Base-by-base conservation (phyloP, 2,113 vertebrate genomes). In the Nesogale talazaci region DNA sequence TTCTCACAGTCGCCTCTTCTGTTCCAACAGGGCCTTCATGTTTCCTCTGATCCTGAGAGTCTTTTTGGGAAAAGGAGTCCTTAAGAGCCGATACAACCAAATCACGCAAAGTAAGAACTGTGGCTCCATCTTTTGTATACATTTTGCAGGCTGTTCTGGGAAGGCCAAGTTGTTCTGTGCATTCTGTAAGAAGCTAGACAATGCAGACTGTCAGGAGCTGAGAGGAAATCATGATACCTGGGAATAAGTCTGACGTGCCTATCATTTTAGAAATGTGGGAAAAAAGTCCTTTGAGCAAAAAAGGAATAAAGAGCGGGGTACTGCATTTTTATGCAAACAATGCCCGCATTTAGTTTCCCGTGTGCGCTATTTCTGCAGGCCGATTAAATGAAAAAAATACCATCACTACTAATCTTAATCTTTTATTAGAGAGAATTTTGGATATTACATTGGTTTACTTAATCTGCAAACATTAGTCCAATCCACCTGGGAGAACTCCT, bases 171-270 rank as follows among this genome's bases (percentile, higher is more conserved):
- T 89, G 95, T 36, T 83, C 34, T 2, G 97, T 97, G 56, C 95
- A 97, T 79, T 95, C 95, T 79, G 96, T 65, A 92, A 98, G 97
- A 86, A 98, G 95, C 97, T 97, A 79, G 16, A 95, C 1, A 75
- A 89, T 25, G 63, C 4, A 74, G 10, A 20, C 11, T 27, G 9
- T 79, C 19, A 87, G 74, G 31, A 42, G 72, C 46, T 63, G 10
- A 42, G 20, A 17, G 6, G 7, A 84, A 74, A 89, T 2, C 2
- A n/a, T n/a, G 52, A 67, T 9, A 23, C 40, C 0, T 56, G 38
- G 19, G 59, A 87, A 86, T 57, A 86, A 89, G 76, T 75, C 11
- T 3, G 17, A n/a, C 57, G 23, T 42, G 19, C 10, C 69, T 84
- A 1, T 22, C 69, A 57, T 67, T 83, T 77, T 59, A 92, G 27